These are phyloP conservation scores for Linhomoeus sp. DNA, from an alignment of 2,888 invertebrate genomes.

Conservation along the genomic window DNA sequence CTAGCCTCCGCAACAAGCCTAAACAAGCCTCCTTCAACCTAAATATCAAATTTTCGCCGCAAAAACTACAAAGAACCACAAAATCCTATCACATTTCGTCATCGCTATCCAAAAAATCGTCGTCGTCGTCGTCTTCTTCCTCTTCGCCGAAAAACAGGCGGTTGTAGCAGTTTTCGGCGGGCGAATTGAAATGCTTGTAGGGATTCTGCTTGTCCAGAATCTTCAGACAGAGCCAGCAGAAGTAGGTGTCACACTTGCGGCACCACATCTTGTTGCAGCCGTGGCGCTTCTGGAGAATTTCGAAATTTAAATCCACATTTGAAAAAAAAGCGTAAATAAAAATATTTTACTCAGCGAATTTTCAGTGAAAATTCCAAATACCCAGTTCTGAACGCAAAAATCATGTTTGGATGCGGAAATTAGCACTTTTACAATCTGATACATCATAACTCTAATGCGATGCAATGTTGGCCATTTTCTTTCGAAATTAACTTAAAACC, in stretches of 20 bases:
- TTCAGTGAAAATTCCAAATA: too few species aligned
- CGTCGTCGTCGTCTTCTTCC: neutral
- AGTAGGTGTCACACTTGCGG: conserved; percentile 40
- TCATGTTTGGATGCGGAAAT: too few species aligned
- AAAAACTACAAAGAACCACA: too few species aligned
- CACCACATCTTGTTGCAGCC: conserved; percentile 51
- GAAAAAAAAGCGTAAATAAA: conserved; percentile 5
- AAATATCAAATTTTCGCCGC: too few species aligned
- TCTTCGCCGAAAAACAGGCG: conserved; percentile 33
- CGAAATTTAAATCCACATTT: neutral
- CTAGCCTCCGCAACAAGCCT: too few species aligned
- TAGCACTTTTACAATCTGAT: too few species aligned
- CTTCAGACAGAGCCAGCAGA: conserved; percentile 43
- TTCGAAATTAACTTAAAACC: too few species aligned
- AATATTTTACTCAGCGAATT: conserved; percentile 4
- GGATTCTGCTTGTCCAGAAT: conserved; percentile 34
- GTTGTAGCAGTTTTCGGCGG: conserved; percentile 35
- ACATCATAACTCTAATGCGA: too few species aligned
- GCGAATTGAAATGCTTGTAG: conserved; percentile 38
- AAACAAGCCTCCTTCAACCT: too few species aligned
- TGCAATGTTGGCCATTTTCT: too few species aligned
- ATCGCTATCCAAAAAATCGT: neutral
- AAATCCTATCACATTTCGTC: too few species aligned
- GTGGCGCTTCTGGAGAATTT: conserved; percentile 38
- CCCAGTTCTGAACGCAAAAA: too few species aligned